A percentile compares a stretch with the other conserved stretches of the same genome.
Evolutionary conservation across 2,113 vertebrate species (phyloP).

Genomic region (Montifringilla adamsi): DNA sequence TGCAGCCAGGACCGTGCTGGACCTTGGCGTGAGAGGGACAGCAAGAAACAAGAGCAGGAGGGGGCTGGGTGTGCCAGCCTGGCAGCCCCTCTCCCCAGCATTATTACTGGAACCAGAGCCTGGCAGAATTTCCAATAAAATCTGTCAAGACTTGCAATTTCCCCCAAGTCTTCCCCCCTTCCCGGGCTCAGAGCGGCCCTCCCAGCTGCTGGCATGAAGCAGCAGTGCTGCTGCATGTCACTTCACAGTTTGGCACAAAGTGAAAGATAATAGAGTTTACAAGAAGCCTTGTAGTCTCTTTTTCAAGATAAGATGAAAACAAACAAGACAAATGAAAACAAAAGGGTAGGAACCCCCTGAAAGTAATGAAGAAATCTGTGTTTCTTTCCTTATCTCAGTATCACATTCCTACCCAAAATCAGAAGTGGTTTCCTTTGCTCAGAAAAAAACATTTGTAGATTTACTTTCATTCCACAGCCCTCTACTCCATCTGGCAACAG

Average conservation of each 20-base stretch:
- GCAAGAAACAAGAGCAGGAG: background rate
- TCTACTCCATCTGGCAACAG: conserved; percentile 9
- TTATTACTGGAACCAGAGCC: background rate
- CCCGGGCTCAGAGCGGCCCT: background rate
- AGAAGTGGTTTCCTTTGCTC: background rate
- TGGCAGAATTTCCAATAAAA: background rate
- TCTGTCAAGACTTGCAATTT: background rate
- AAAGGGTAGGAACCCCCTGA: background rate
- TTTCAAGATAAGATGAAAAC: background rate
- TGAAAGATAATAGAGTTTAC: background rate
- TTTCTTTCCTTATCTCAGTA: background rate
- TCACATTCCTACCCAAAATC: background rate
- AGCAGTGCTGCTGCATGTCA: background rate
- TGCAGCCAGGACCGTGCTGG: accelerated
- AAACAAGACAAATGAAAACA: background rate
- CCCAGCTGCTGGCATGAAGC: background rate
- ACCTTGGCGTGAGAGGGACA: accelerated
- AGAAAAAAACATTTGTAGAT: background rate
- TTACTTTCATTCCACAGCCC: background rate
- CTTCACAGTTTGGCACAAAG: background rate
- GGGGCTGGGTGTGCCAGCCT: accelerated
- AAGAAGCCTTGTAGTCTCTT: background rate
- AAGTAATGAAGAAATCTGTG: background rate
- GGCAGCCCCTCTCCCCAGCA: background rate
- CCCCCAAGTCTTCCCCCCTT: background rate